A percentile compares a stretch with the other conserved stretches of the same genome.
phyloP scores from a whole-genome alignment of 2,113 vertebrate species.

The Colius striatus region DNA sequence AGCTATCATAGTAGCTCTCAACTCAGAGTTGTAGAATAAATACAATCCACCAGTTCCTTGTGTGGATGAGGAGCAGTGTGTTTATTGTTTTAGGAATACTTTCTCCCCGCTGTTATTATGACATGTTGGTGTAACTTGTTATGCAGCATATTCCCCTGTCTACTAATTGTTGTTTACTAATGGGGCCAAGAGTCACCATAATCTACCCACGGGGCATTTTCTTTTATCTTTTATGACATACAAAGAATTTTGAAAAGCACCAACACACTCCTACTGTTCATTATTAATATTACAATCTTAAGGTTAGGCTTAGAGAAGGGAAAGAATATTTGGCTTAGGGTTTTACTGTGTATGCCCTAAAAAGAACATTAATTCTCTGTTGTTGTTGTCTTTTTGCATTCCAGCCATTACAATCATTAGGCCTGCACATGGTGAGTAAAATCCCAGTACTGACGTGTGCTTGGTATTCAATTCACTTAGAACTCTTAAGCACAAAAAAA shows the following conservation, averaged over 20 bases:
- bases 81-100: constrained; percentile 23
- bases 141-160: constrained; percentile 19
- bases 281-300: background rate
- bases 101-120: background rate
- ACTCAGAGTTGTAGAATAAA: background rate
- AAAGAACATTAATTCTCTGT: background rate
- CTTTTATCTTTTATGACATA: background rate
- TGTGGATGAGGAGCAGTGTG: background rate
- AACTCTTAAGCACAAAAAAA: background rate
- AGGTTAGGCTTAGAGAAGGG: background rate
- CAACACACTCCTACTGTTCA: background rate
- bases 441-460: background rate
- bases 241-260: background rate
- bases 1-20: background rate
- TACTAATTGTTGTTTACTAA: constrained; percentile 37
- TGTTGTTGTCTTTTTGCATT: background rate
- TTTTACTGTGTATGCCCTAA: background rate
- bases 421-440: background rate
- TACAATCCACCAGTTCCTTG: background rate
- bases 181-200: background rate
- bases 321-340: background rate
- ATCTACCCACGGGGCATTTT: background rate
- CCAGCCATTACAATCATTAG: background rate
- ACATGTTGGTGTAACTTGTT: background rate
- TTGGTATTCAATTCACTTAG: background rate